phyloP scores from a whole-genome alignment of 2,113 vertebrate species.

The Cynoglossus semilaevis region DNA sequence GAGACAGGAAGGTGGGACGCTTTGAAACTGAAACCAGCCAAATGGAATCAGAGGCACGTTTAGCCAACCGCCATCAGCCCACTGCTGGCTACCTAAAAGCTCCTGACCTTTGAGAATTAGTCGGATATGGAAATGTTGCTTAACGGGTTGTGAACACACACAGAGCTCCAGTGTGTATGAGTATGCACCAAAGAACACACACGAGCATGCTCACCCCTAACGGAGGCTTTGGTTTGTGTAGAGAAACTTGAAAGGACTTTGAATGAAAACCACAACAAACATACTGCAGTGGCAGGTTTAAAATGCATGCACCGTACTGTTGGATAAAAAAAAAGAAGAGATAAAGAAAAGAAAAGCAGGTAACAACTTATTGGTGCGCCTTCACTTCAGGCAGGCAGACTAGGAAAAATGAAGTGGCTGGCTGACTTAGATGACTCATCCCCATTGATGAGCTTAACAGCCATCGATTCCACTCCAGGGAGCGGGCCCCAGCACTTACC shows the following conservation, averaged over 20 bases:
- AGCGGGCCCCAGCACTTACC: constrained; percentile 52
- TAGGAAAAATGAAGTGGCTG: constrained; percentile 58
- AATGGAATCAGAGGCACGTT: constrained; percentile 64
- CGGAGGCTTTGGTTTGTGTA: too few relatives aligned
- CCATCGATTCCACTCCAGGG: constrained; percentile 73
- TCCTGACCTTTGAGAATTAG: constrained; percentile 68
- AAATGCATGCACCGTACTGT: constrained; percentile 4
- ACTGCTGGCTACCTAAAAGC: constrained; percentile 55
- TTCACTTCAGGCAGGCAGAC: constrained; percentile 49
- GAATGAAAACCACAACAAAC: too few relatives aligned
- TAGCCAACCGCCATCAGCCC: constrained; percentile 63
- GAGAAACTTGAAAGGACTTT: too few relatives aligned
- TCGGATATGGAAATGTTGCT: constrained; percentile 62
- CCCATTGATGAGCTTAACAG: constrained; percentile 77
- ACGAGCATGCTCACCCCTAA: not conserved
- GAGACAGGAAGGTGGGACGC: constrained; percentile 73
- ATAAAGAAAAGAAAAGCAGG: constrained; percentile 28
- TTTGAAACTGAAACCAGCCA: constrained; percentile 71
- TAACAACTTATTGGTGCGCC: constrained; percentile 48
- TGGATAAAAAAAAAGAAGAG: constrained; percentile 18
- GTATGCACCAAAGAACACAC: constrained; percentile 12
- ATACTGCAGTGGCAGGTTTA: not conserved
- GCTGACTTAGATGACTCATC: constrained; percentile 75
- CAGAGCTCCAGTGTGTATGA: not conserved
- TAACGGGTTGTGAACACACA: constrained; percentile 28